phyloP scores from a whole-genome alignment of 2,797 vertebrate species.

The Limosa lapponica region DNA sequence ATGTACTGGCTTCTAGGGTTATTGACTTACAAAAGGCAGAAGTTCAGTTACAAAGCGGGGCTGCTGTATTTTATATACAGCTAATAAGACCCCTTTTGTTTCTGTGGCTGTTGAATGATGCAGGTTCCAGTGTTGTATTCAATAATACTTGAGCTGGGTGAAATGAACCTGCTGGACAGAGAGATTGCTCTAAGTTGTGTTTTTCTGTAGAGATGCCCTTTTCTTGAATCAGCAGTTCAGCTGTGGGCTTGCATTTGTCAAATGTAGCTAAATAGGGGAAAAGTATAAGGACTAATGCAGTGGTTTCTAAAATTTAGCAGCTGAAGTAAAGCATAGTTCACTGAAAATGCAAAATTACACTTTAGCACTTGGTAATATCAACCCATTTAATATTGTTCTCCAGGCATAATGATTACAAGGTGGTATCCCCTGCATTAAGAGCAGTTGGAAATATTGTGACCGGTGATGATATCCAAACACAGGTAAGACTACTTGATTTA shows the following conservation, averaged over 20 bases:
- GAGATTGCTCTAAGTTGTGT: neutral
- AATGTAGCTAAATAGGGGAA: neutral
- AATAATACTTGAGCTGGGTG: neutral
- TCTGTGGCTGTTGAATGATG: neutral
- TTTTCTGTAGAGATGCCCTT: neutral
- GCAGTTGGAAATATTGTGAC: slow-evolving; percentile 98
- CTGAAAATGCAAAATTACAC: neutral
- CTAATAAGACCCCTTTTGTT: neutral
- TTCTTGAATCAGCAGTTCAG: neutral
- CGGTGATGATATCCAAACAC: slow-evolving; percentile 95
- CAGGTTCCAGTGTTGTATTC: neutral
- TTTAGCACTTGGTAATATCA: neutral
- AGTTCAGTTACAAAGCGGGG: neutral
- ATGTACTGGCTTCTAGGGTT: neutral
- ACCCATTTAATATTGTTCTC: slow-evolving; percentile 45
- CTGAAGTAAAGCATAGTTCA: neutral
- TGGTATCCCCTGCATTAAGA: slow-evolving; percentile 94
- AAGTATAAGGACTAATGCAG: neutral
- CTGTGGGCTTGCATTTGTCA: neutral
- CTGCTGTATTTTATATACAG: neutral
- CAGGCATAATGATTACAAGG: slow-evolving; percentile 95
- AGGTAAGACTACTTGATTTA: slow-evolving; percentile 79
- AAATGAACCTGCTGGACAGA: neutral
- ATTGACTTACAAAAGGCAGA: neutral
- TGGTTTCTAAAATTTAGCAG: neutral